These are phyloP conservation scores for Platygyra sinensis DNA, from an alignment of 64 coral and sea anemone species.

Conservation along the genomic window DNA sequence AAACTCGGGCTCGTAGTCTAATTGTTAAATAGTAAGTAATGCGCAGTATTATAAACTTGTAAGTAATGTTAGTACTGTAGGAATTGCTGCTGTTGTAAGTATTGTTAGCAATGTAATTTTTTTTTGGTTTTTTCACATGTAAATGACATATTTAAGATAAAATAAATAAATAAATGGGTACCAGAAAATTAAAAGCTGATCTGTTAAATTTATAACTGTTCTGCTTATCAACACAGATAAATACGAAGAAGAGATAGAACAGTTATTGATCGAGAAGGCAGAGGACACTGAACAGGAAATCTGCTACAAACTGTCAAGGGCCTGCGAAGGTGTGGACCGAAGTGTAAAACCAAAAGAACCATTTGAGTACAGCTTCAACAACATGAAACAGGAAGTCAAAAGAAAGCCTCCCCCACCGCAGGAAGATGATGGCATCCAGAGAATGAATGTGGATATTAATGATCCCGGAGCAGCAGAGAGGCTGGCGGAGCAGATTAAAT, in stretches of 20 bases:
- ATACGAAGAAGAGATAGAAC: slow-evolving; percentile 95
- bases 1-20: too few relatives aligned
- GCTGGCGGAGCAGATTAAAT: slow-evolving; percentile 93
- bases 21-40: too few relatives aligned
- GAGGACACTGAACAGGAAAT: slow-evolving; percentile 75
- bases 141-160: too few relatives aligned
- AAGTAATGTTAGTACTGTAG: too few relatives aligned
- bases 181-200: too few relatives aligned
- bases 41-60: too few relatives aligned
- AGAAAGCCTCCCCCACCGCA: background rate
- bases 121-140: background rate
- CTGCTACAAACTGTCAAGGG: slow-evolving; percentile 89
- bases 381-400: slow-evolving; percentile 76
- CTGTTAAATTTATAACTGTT: background rate
- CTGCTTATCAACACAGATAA: slow-evolving; percentile 60
- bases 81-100: background rate
- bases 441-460: slow-evolving; percentile 92
- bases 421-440: slow-evolving; percentile 56
- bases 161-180: too few relatives aligned
- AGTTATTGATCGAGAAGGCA: slow-evolving; percentile 51
- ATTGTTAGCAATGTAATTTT: background rate
- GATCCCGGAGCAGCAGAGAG: slow-evolving; percentile 75
- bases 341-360: slow-evolving; percentile 90
- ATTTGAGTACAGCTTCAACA: slow-evolving; percentile 79
- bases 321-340: slow-evolving; percentile 93